Conservation (phyloP, 2,888 invertebrate species). For the Heliothis peltigera region DNA sequence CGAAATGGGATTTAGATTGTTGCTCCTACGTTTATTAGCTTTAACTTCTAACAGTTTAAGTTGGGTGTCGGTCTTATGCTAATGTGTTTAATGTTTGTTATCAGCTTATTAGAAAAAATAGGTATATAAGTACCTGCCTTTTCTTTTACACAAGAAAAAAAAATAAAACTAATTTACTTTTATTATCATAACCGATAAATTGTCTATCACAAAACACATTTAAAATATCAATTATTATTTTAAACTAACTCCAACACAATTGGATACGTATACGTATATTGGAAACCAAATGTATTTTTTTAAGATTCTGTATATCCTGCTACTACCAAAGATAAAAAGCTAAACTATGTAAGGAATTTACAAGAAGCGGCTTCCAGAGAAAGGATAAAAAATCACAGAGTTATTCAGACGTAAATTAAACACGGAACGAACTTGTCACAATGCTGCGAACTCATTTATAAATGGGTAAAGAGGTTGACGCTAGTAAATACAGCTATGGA, state of each 20-base stretch:
- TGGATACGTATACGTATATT: too few species aligned
- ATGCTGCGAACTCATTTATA: not conserved
- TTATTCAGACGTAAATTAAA: not conserved
- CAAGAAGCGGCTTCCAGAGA: not conserved
- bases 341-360: not conserved
- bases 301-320: too few species aligned
- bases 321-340: too few species aligned
- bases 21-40: constrained; percentile 53
- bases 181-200: too few species aligned
- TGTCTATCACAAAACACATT: too few species aligned
- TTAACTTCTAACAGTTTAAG: constrained; percentile 33
- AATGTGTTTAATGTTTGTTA: constrained; percentile 4
- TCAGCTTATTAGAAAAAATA: not conserved
- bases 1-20: constrained; percentile 58
- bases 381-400: not conserved
- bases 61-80: constrained; percentile 5
- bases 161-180: too few species aligned
- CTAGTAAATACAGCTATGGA: constrained; percentile 9
- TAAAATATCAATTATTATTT: too few species aligned
- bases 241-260: too few species aligned
- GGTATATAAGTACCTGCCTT: too few species aligned
- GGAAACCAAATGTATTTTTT: too few species aligned
- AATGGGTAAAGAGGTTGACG: constrained; percentile 4
- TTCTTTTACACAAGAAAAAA: too few species aligned
- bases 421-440: not conserved